phyloP scores from a whole-genome alignment of 2,888 invertebrate genomes.

The Papilio elwesi region DNA sequence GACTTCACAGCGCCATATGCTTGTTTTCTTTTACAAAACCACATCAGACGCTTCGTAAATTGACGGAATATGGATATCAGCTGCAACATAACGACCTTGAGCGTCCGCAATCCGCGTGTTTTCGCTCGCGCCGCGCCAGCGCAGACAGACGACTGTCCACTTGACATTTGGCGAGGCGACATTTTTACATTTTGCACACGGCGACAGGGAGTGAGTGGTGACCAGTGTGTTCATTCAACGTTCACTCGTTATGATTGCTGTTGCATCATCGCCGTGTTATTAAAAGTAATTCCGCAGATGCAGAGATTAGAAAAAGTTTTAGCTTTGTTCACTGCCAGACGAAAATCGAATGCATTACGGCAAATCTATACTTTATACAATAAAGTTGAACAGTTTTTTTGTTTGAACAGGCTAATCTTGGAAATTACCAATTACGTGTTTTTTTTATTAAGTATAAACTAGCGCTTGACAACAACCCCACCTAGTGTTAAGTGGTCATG shows the following conservation, averaged over 20 bases:
- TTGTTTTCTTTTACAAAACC: background rate
- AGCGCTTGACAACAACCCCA: no score
- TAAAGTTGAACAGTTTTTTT: no score
- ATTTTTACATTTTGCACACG: constrained; percentile 52
- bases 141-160: constrained; percentile 9
- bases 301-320: background rate
- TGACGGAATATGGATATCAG: background rate
- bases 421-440: no score
- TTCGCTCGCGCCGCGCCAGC: background rate
- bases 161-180: constrained; percentile 39
- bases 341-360: no score
- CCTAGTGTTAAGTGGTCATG: no score
- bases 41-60: constrained; percentile 1
- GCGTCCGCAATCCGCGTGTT: constrained; percentile 21
- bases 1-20: background rate
- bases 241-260: background rate
- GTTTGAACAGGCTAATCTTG: no score
- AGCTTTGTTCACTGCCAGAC: background rate
- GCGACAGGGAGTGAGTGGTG: constrained; percentile 13
- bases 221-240: constrained; percentile 27
- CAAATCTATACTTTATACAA: no score
- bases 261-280: constrained; percentile 14
- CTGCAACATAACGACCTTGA: constrained; percentile 26
- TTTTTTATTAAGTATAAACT: no score
- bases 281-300: constrained; percentile 1